Percentiles rank a stretch among this genome's conserved stretches.
Evolutionary conservation across 2,797 vertebrate genomes (phyloP).

Genomic region (Carcharodon carcharias): DNA sequence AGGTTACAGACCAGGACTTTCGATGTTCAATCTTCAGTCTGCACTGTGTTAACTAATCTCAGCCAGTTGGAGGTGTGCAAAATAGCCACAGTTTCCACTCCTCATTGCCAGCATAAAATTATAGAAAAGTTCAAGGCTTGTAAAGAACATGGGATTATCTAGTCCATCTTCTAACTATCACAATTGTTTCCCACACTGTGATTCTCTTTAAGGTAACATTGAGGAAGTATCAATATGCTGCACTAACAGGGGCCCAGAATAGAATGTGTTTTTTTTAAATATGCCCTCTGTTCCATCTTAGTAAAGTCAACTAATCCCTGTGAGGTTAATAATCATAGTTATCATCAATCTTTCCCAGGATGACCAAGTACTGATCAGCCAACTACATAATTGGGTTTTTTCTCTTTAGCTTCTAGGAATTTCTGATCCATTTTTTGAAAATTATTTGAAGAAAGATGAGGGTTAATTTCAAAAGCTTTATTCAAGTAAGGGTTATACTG

Average conservation of each 20-base stretch:
- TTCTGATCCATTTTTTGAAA: neutral
- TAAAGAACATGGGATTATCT: neutral
- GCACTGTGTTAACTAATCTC: neutral
- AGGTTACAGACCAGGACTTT: neutral
- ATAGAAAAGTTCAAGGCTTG: neutral
- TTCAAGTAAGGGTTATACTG: neutral
- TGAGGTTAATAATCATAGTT: neutral
- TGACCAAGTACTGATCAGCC: neutral
- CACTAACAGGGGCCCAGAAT: neutral
- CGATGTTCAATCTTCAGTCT: neutral
- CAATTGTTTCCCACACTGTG: neutral
- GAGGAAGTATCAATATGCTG: neutral
- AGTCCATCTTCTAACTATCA: neutral
- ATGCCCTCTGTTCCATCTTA: neutral
- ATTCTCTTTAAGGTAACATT: neutral
- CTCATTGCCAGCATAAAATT: neutral
- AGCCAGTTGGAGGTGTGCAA: neutral
- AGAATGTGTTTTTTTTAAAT: neutral
- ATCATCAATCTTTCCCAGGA: neutral
- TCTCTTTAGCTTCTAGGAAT: neutral
- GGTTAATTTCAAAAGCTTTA: neutral
- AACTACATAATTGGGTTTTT: neutral
- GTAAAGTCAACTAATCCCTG: neutral
- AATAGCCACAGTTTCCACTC: neutral
- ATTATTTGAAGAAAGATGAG: neutral